These are phyloP conservation scores for Agapetus fuscipes DNA, from an alignment of 2,888 invertebrate species.

Conservation along the genomic window DNA sequence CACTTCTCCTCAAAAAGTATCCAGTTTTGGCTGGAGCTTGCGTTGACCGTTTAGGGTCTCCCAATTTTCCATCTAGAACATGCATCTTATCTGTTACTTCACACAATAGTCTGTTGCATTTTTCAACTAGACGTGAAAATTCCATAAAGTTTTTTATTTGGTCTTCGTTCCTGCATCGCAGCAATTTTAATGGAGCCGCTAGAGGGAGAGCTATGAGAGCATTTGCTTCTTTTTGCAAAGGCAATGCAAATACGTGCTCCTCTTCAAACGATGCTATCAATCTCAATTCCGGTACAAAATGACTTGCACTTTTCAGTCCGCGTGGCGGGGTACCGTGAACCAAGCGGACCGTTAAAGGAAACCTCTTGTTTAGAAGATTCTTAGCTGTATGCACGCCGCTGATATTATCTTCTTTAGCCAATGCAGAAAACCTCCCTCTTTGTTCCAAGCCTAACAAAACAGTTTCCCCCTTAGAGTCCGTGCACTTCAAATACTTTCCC, in stretches of 20 bases:
- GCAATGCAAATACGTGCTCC: slow-evolving; percentile 76
- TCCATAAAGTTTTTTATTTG: slow-evolving; percentile 65
- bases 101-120: slow-evolving; percentile 61
- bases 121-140: slow-evolving; percentile 68
- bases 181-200: slow-evolving; percentile 76
- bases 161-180: slow-evolving; percentile 74
- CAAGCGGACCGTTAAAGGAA: slow-evolving; percentile 85
- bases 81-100: slow-evolving; percentile 75
- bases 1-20: slow-evolving; percentile 65
- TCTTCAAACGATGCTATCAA: slow-evolving; percentile 78
- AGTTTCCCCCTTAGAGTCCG: slow-evolving; percentile 75
- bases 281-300: slow-evolving; percentile 78
- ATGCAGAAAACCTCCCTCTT: slow-evolving; percentile 83
- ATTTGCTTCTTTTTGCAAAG: slow-evolving; percentile 70
- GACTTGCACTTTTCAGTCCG: slow-evolving; percentile 69
- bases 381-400: slow-evolving; percentile 90
- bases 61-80: slow-evolving; percentile 70
- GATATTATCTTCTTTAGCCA: slow-evolving; percentile 89
- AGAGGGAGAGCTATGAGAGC: slow-evolving; percentile 73
- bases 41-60: slow-evolving; percentile 48
- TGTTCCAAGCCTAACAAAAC: slow-evolving; percentile 77
- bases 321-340: slow-evolving; percentile 85
- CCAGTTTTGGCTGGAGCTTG: slow-evolving; percentile 49
- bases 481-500: slow-evolving; percentile 77
- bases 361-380: slow-evolving; percentile 77